Evolutionary conservation across 1,140 invertebrate species (phyloP).

Genomic region (Araneus ventricosus): DNA sequence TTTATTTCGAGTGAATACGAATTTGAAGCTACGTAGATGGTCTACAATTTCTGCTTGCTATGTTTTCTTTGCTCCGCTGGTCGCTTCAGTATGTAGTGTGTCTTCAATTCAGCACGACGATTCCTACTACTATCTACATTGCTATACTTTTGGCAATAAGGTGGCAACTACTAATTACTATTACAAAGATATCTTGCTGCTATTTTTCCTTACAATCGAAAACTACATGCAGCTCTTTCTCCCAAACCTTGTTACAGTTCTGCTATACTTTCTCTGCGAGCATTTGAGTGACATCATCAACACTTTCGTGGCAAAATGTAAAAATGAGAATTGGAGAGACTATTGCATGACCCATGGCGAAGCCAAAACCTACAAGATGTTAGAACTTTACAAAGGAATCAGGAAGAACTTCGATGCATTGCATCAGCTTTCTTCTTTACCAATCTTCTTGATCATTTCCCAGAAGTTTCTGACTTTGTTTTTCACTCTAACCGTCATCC

Average conservation of each 20-base stretch:
- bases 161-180: neutral
- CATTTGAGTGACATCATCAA: neutral
- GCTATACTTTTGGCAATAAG: slow-evolving; percentile 34
- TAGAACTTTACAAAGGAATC: slow-evolving; percentile 37
- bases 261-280: slow-evolving; percentile 43
- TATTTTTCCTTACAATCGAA: slow-evolving; percentile 48
- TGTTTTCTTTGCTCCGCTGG: neutral
- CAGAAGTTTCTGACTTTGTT: slow-evolving; percentile 64
- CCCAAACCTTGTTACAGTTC: slow-evolving; percentile 18
- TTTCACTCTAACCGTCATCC: slow-evolving; percentile 53
- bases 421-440: neutral
- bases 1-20: neutral
- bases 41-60: neutral
- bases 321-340: neutral
- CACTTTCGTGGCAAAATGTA: neutral
- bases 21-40: neutral
- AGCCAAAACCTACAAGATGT: neutral
- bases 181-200: neutral
- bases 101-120: slow-evolving; percentile 11
- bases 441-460: slow-evolving; percentile 51
- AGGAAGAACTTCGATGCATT: slow-evolving; percentile 28
- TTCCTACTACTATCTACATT: slow-evolving; percentile 47
- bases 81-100: neutral
- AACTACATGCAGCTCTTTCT: slow-evolving; percentile 57
- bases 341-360: neutral